Conservation (phyloP, 2,888 invertebrate genomes). For the Barypeithes pellucidus region DNA sequence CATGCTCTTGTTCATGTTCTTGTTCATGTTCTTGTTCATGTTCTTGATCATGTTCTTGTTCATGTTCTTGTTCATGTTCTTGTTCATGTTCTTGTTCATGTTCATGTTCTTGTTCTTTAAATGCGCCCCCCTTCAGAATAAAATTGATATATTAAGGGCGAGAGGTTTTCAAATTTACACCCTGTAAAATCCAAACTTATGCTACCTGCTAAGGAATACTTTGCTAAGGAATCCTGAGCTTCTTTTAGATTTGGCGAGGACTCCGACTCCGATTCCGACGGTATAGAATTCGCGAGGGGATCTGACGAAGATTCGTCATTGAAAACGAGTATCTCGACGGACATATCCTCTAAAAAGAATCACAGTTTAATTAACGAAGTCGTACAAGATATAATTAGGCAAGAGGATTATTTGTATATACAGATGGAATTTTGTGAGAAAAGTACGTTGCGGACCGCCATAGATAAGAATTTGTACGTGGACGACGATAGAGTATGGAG, state of each 20-base stretch:
- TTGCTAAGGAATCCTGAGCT: too few species aligned
- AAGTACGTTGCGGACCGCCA: conserved; percentile 90
- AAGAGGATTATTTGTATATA: conserved; percentile 82
- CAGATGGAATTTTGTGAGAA: conserved; percentile 99
- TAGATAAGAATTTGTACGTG: conserved; percentile 85
- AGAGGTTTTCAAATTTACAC: too few species aligned
- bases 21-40: too few species aligned
- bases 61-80: too few species aligned
- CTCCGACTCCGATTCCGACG: conserved; percentile 76
- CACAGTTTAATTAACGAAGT: conserved; percentile 35
- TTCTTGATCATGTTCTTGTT: too few species aligned
- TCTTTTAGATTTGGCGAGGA: conserved; percentile 64
- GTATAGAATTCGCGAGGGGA: conserved; percentile 77
- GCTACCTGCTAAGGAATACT: too few species aligned
- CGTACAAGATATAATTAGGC: conserved; percentile 52
- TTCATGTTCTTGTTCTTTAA: too few species aligned
- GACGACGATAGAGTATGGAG: conserved; percentile 91
- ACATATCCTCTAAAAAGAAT: conserved; percentile 34
- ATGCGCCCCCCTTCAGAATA: too few species aligned
- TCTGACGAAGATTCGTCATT: conserved; percentile 53
- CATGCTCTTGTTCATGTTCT: too few species aligned
- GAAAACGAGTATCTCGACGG: conserved; percentile 40
- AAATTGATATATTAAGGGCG: too few species aligned
- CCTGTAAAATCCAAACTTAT: too few species aligned
- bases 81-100: too few species aligned